phyloP scores from a whole-genome alignment of 2,113 vertebrate species.

The Cyprinus carpio region DNA sequence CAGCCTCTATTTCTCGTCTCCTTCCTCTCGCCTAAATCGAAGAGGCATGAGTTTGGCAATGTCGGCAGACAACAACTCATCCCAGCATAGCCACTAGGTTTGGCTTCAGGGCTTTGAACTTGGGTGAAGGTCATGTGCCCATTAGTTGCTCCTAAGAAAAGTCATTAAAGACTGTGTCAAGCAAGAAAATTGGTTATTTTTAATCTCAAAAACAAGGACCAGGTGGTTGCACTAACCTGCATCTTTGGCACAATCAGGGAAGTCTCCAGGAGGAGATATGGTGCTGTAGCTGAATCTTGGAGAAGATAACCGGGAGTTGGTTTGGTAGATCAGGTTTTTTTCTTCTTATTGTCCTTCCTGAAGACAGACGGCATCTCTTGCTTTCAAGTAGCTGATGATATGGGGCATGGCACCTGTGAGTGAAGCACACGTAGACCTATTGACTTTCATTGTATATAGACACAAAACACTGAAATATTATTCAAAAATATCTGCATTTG shows the following conservation, averaged over 20 bases:
- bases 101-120: slow-evolving; percentile 87
- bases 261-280: slow-evolving; percentile 90
- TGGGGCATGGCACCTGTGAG: slow-evolving; percentile 86
- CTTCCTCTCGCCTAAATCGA: slow-evolving; percentile 86
- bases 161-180: background rate
- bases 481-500: background rate
- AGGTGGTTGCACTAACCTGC: slow-evolving; percentile 77
- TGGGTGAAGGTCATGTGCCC: slow-evolving; percentile 87
- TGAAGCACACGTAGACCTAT: background rate
- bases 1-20: slow-evolving; percentile 85
- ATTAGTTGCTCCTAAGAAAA: slow-evolving; percentile 81
- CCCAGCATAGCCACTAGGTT: slow-evolving; percentile 82
- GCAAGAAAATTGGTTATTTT: background rate
- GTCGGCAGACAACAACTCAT: slow-evolving; percentile 82
- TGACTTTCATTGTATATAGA: background rate
- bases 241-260: slow-evolving; percentile 89
- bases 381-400: slow-evolving; percentile 90
- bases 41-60: slow-evolving; percentile 91
- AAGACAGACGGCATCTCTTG: slow-evolving; percentile 92
- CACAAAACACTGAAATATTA: background rate
- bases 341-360: slow-evolving; percentile 91
- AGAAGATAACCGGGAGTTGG: slow-evolving; percentile 88
- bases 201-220: background rate
- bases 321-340: slow-evolving; percentile 86
- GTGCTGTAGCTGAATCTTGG: slow-evolving; percentile 88